Evolutionary conservation across 2,797 vertebrate genomes (phyloP).

Genomic region (Ctenosaura bakeri): DNA sequence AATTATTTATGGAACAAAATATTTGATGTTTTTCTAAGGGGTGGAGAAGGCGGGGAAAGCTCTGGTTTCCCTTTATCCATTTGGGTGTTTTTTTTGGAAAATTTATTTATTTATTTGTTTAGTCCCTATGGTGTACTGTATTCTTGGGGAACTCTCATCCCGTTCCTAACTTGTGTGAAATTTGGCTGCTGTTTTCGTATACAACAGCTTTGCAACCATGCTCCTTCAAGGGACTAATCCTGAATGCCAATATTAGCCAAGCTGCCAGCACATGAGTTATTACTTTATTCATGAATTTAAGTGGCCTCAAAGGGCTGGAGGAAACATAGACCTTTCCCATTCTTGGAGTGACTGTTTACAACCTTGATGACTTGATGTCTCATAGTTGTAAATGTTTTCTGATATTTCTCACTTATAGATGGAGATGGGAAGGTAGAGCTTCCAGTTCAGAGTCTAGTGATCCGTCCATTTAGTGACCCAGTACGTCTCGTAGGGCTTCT

Average conservation of each 20-base stretch:
- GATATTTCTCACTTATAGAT: neutral
- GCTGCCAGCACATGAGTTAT: neutral
- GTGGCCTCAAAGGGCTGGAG: neutral
- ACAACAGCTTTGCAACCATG: neutral
- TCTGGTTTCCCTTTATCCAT: slow-evolving; percentile 56
- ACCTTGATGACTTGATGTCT: neutral
- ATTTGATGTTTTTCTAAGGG: slow-evolving; percentile 84
- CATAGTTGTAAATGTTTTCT: neutral
- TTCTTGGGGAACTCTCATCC: slow-evolving; percentile 33
- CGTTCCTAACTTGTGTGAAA: neutral
- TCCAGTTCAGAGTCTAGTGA: neutral
- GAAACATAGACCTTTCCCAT: neutral
- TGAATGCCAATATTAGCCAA: no score
- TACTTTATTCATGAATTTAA: neutral
- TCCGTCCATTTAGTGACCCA: no score
- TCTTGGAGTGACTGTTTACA: neutral
- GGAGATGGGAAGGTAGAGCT: no score
- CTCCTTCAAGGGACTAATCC: neutral
- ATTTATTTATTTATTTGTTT: neutral
- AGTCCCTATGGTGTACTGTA: slow-evolving; percentile 36
- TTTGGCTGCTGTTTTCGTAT: neutral
- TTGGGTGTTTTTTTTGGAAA: neutral
- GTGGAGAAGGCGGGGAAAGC: slow-evolving; percentile 58
- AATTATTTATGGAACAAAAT: slow-evolving; percentile 92
- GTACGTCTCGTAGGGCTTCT: neutral